Evolutionary conservation across 2,113 vertebrate genomes (phyloP).

Genomic region (Dipodomys spectabilis): DNA sequence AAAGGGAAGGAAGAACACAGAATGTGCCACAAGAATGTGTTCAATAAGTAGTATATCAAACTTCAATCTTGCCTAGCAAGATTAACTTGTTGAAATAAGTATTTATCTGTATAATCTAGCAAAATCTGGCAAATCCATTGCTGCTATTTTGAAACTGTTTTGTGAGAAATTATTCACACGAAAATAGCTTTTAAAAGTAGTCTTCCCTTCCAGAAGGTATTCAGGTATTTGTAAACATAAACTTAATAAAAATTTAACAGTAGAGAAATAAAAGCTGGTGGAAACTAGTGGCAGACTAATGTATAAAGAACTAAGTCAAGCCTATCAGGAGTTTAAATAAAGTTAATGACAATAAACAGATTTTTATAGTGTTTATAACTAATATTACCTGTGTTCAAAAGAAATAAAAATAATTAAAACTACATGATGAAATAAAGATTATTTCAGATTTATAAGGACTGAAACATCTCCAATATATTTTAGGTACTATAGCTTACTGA

Average conservation of each 20-base stretch:
- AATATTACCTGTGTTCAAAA: neutral
- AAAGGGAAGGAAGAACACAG: neutral
- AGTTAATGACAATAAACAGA: neutral
- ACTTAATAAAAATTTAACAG: neutral
- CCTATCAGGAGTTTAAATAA: neutral
- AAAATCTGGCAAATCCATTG: neutral
- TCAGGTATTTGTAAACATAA: neutral
- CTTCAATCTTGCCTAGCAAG: neutral
- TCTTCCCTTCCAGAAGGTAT: neutral
- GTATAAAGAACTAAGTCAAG: neutral
- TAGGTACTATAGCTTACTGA: slow-evolving; percentile 33
- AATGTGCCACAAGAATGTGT: neutral
- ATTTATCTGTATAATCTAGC: neutral
- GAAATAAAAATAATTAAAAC: neutral
- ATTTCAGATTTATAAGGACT: neutral
- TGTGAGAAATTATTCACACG: neutral
- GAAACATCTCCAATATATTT: slow-evolving; percentile 25
- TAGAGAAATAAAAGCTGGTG: neutral
- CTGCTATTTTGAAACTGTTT: neutral
- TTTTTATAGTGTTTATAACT: neutral
- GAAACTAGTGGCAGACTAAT: neutral
- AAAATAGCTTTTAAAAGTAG: neutral
- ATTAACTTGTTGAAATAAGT: neutral
- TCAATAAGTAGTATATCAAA: neutral
- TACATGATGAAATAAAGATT: neutral